phyloP scores from a whole-genome alignment of 2,113 vertebrate genomes.

The Gnathonemus echidnorhynchus region DNA sequence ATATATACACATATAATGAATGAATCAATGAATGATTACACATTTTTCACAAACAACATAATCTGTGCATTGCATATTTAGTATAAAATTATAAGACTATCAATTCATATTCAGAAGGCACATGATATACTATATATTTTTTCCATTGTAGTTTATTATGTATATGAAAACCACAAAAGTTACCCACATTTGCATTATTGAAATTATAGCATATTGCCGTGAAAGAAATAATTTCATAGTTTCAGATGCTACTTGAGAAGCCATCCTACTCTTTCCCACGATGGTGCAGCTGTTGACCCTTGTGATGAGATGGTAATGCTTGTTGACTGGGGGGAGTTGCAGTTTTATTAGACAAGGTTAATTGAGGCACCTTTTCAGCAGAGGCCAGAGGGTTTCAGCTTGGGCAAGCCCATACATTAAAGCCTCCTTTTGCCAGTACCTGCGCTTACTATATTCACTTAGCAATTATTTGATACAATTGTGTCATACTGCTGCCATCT shows the following conservation, averaged over 20 bases:
- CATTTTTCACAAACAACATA: neutral
- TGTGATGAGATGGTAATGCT: neutral
- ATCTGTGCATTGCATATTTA: neutral
- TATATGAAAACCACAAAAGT: neutral
- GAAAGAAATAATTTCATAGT: neutral
- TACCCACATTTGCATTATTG: neutral
- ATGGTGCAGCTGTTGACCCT: neutral
- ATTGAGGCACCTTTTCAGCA: neutral
- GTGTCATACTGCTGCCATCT: neutral
- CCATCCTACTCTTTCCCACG: neutral
- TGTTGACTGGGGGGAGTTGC: neutral
- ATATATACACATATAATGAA: neutral
- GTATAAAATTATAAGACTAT: neutral
- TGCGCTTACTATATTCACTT: neutral
- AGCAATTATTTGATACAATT: neutral
- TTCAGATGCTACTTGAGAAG: too few relatives aligned
- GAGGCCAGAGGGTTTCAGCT: neutral
- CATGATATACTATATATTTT: neutral
- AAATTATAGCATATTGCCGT: neutral
- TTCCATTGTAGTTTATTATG: neutral
- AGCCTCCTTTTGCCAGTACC: neutral
- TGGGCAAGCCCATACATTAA: neutral
- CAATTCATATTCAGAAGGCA: neutral
- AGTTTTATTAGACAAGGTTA: neutral
- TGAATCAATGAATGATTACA: neutral